Evolutionary conservation across 2,113 vertebrate genomes (phyloP).

Genomic region (Epinephelus lanceolatus): DNA sequence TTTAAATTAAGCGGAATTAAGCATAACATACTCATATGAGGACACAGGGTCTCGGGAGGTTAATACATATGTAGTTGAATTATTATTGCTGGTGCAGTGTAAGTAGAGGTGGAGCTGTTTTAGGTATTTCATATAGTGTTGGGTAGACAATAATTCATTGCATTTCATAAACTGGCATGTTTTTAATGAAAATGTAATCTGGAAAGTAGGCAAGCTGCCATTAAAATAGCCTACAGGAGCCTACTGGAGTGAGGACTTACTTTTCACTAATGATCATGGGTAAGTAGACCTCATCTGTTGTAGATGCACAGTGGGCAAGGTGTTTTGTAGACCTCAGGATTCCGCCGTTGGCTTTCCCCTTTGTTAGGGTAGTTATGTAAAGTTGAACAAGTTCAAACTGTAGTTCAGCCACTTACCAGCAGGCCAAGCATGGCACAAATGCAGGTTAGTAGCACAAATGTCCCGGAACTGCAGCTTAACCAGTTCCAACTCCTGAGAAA

Average conservation of each 20-base stretch:
- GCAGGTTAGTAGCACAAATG: constrained; percentile 69
- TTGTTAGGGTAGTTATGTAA: background rate
- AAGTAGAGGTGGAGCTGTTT: background rate
- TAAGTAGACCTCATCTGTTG: background rate
- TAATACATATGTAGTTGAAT: background rate
- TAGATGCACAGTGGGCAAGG: background rate
- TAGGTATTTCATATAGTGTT: background rate
- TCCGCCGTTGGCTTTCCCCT: background rate
- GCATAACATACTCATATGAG: no score
- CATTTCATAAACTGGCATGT: background rate
- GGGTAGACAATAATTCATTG: background rate
- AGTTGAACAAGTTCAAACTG: constrained; percentile 53
- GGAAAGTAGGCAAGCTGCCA: background rate
- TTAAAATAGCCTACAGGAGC: background rate
- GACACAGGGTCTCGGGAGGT: no score
- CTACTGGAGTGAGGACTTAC: background rate
- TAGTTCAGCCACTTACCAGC: constrained; percentile 43
- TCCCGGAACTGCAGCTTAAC: constrained; percentile 15
- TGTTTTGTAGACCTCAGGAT: background rate
- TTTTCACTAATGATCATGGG: background rate
- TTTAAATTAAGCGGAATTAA: no score
- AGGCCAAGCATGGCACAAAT: constrained; percentile 37
- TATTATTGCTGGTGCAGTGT: background rate
- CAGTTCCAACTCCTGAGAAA: background rate
- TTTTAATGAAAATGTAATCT: background rate